phyloP scores from a whole-genome alignment of 2,797 vertebrate species.

The Hydrophis major region DNA sequence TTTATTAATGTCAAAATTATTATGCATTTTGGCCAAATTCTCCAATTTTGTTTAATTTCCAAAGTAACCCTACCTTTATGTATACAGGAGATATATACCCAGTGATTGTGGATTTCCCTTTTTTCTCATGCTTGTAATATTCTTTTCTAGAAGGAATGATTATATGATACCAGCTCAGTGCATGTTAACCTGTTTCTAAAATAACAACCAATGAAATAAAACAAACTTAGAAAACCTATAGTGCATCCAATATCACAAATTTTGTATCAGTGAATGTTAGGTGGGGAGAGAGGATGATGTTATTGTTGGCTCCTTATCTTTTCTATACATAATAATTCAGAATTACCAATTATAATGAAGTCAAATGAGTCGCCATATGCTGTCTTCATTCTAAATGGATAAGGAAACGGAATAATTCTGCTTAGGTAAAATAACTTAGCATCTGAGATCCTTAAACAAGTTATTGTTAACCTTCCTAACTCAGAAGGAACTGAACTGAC shows the following conservation, averaged over 20 bases:
- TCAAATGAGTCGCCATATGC: neutral
- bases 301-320: neutral
- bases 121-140: neutral
- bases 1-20: neutral
- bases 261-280: neutral
- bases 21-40: neutral
- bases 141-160: neutral
- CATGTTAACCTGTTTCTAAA: neutral
- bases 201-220: neutral
- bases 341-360: conserved; percentile 10
- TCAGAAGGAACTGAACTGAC: neutral
- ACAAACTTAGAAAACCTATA: neutral
- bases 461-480: neutral
- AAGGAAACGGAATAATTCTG: conserved; percentile 7
- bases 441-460: neutral
- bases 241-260: neutral
- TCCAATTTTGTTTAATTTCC: conserved; percentile 14
- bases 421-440: neutral
- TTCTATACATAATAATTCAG: neutral
- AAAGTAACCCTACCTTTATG: neutral
- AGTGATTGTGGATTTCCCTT: neutral
- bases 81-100: neutral
- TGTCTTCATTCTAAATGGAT: conserved; percentile 27
- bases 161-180: neutral
- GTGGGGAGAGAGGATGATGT: neutral